A percentile compares a stretch with the other conserved stretches of the same genome.
These are phyloP conservation scores for Oxystoma pomonae DNA, from an alignment of 2,888 invertebrate genomes.

Conservation along the genomic window DNA sequence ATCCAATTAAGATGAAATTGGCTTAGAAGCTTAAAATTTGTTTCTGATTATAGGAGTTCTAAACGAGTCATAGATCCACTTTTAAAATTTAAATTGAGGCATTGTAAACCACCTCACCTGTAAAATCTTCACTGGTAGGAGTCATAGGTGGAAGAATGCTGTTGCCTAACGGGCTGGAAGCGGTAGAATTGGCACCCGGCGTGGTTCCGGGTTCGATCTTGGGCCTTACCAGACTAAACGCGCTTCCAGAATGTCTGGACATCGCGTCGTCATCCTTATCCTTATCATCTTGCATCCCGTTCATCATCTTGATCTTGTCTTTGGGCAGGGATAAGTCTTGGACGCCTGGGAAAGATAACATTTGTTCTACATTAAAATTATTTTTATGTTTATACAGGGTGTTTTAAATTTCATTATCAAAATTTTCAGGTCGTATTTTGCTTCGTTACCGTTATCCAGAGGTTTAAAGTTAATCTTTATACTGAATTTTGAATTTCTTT, in stretches of 20 bases:
- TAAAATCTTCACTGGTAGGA: constrained; percentile 69
- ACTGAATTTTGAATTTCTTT: too few species aligned
- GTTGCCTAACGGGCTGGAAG: constrained; percentile 80
- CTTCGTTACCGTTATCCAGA: too few species aligned
- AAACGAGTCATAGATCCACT: too few species aligned
- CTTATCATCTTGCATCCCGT: constrained; percentile 63
- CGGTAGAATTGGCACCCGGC: constrained; percentile 69
- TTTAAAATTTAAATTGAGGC: too few species aligned
- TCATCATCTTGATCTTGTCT: constrained; percentile 62
- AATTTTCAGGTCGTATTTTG: too few species aligned
- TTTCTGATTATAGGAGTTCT: too few species aligned
- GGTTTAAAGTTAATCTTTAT: too few species aligned
- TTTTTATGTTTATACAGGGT: too few species aligned
- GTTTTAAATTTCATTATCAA: too few species aligned
- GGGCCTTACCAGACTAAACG: constrained; percentile 84
- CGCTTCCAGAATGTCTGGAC: constrained; percentile 73
- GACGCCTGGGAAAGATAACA: constrained; percentile 60
- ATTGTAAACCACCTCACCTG: constrained; percentile 35
- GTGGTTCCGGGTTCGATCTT: constrained; percentile 74
- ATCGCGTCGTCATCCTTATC: constrained; percentile 58
- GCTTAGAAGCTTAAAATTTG: too few species aligned
- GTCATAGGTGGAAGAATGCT: constrained; percentile 81
- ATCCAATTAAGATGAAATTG: too few species aligned
- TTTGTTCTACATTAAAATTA: too few species aligned
- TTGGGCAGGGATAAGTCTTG: constrained; percentile 86